Percentiles rank a stretch among this genome's conserved stretches.
Evolutionary conservation across 2,888 invertebrate species (phyloP).

Genomic region (Latrodectus elegans): DNA sequence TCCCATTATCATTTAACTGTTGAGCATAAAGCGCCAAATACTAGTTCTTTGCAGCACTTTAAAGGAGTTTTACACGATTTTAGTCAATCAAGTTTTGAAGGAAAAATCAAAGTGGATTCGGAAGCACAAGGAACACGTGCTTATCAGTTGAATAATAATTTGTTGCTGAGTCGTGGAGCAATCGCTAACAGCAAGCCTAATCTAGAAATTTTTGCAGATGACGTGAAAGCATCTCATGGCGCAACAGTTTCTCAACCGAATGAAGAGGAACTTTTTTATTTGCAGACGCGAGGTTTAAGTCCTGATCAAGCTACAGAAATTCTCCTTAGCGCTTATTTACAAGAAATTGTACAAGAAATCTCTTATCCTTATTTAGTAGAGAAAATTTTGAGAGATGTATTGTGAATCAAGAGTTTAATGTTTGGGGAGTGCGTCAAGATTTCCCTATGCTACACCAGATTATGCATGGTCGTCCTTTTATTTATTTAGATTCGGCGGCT

Average conservation of each 20-base stretch:
- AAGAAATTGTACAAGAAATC: no score
- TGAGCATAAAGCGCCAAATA: no score
- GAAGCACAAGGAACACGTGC: background rate
- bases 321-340: background rate
- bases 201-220: slow-evolving; percentile 1
- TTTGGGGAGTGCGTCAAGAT: no score
- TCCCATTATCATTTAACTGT: no score
- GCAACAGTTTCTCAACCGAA: background rate
- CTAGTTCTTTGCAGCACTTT: background rate
- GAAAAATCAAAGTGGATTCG: background rate
- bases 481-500: no score
- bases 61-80: background rate
- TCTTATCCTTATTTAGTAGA: no score
- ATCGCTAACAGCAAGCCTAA: background rate
- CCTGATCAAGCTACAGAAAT: background rate
- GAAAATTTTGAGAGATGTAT: no score
- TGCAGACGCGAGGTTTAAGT: background rate
- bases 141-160: background rate
- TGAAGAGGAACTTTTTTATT: background rate
- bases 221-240: background rate
- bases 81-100: slow-evolving; percentile 2
- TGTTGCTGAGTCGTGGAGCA: background rate
- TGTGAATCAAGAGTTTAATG: no score
- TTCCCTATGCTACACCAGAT: no score
- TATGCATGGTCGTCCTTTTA: no score